Evolutionary conservation across 1,140 invertebrate species (phyloP).

Genomic region (Drosophila mauritiana): DNA sequence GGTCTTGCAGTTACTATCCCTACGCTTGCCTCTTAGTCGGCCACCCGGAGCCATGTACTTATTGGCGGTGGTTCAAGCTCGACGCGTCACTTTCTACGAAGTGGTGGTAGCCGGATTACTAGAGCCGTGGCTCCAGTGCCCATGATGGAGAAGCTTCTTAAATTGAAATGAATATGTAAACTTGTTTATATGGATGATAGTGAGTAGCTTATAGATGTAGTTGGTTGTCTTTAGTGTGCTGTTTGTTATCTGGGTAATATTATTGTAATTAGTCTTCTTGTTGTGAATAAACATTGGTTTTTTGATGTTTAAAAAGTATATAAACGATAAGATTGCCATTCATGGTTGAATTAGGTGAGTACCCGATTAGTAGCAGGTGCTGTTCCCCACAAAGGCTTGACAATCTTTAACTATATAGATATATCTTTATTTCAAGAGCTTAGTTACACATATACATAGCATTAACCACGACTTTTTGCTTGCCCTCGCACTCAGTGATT

Average conservation of each 20-base stretch:
- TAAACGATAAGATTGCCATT: not conserved
- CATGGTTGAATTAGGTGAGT: too few species aligned
- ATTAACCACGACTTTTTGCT: slow-evolving; percentile 7
- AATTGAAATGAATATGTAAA: not conserved
- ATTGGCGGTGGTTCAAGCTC: slow-evolving; percentile 48
- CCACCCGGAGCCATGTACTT: slow-evolving; percentile 44
- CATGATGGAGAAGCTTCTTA: not conserved
- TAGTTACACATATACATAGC: slow-evolving; percentile 29
- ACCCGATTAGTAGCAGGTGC: too few species aligned
- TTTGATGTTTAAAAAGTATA: not conserved
- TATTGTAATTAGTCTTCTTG: not conserved
- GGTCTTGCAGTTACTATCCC: slow-evolving; percentile 40
- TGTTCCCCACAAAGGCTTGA: not conserved
- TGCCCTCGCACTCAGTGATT: slow-evolving; percentile 21
- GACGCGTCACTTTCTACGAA: slow-evolving; percentile 55
- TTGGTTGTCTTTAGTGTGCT: too few species aligned
- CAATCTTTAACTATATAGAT: slow-evolving; percentile 25
- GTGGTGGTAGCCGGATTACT: slow-evolving; percentile 51
- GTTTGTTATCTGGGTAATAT: not conserved
- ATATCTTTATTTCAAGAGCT: slow-evolving; percentile 27
- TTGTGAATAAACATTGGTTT: not conserved
- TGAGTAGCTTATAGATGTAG: too few species aligned
- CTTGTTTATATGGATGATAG: too few species aligned
- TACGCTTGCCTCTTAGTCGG: slow-evolving; percentile 41
- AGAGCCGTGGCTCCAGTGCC: slow-evolving; percentile 62